Evolutionary conservation across 1,140 invertebrate species (phyloP), one percentile per base, ranked within the genome.

Genomic region (Dreissena rostriformis): DNA sequence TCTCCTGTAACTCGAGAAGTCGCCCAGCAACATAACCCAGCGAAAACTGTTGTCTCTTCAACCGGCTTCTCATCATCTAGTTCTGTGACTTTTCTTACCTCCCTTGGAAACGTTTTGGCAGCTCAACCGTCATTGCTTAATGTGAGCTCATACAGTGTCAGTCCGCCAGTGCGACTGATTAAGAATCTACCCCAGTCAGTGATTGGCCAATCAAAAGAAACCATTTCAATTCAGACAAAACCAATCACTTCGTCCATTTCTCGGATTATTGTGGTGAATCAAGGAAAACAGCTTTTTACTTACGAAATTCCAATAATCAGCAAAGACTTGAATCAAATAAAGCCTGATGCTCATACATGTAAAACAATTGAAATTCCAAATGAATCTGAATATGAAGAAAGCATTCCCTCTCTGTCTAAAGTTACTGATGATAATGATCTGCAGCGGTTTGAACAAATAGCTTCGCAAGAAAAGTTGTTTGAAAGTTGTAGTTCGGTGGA

Each of bases 211-310:
- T 2, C 39, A 39, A 39, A 39, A 39, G 39, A 39, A 39, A 39
- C 39, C 22, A 61, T 61, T n/a, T 61, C 57, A n/a, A 61, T 66
- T 19, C 24, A 39, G 29, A 70, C 77, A 79, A 79, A 79, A 71
- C 55, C 77, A 14, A 66, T 52, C 12, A 71, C 29, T 10, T 26
- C 51, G 17, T 53, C 77, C 10, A 70, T 79, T n/a, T 79, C 77
- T n/a, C 77, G 70, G 39, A 79, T 79, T 29, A 79, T 79, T 14
- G 66, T 79, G 17, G 77, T 79, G 4, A 79, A 70, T 57, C 53
- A 66, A 55, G 77, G 77, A 57, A 79, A 79, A 53, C 57, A 61
- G 22, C 57, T 61, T 19, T 61, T 61, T 11, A 61, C 57, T 24
- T 61, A 61, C 22, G 57, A 61, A 61, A 61, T 61, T n/a, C 57